Conservation (phyloP, 2,888 invertebrate species). For the Ferdinandea cuprea region DNA sequence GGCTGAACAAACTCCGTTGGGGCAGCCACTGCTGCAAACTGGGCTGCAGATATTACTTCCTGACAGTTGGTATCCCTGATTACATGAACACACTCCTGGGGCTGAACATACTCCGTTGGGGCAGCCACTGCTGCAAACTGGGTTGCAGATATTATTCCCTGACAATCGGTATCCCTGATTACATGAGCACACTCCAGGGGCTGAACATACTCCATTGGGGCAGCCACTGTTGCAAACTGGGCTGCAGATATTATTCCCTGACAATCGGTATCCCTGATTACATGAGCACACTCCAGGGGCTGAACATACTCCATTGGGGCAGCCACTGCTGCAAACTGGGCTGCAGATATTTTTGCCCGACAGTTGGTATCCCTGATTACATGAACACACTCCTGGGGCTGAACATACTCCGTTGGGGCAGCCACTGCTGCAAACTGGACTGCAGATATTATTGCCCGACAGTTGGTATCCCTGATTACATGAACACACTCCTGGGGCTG, state of each 20-base stretch:
- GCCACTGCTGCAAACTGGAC: neutral
- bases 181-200: neutral
- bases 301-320: neutral
- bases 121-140: slow-evolving; percentile 58
- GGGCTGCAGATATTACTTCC: neutral
- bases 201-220: neutral
- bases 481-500: neutral
- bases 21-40: neutral
- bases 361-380: neutral
- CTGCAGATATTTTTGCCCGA: neutral
- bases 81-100: neutral
- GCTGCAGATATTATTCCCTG: neutral
- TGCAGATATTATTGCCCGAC: neutral
- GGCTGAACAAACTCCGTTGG: slow-evolving; percentile 1
- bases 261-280: neutral
- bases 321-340: slow-evolving; percentile 56
- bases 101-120: neutral
- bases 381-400: slow-evolving; percentile 3
- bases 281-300: neutral
- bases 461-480: neutral
- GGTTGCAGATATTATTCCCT: neutral
- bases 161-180: neutral
- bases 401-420: slow-evolving; percentile 2
- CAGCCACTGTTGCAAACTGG: neutral
- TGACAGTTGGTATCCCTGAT: neutral